Evolutionary conservation across 2,797 vertebrate species (phyloP).

Genomic region (Anguilla obscura): DNA sequence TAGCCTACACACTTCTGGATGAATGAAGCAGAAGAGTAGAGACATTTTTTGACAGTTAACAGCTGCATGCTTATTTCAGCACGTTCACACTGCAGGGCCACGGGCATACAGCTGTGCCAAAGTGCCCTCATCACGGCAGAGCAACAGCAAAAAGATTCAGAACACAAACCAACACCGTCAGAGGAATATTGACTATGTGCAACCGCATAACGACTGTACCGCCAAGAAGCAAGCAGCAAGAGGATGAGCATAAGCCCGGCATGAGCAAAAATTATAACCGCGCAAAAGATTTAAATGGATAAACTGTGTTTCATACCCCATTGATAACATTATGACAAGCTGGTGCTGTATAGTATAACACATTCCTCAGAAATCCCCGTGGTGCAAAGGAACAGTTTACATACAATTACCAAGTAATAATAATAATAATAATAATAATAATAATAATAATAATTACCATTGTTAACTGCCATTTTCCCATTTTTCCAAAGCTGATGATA

Average conservation of each 20-base stretch:
- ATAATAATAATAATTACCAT: conserved; percentile 62
- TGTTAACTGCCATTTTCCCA: conserved; percentile 80
- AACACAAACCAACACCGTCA: background rate
- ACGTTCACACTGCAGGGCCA: background rate
- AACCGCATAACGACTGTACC: background rate
- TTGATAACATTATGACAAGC: conserved; percentile 37
- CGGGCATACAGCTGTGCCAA: background rate
- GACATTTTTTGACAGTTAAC: background rate
- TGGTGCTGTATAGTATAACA: conserved; percentile 33
- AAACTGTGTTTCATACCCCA: background rate
- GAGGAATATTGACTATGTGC: background rate
- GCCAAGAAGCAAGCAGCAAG: background rate
- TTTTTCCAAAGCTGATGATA: conserved; percentile 45
- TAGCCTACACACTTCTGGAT: too few species aligned
- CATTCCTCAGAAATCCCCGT: too few species aligned
- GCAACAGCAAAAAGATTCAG: background rate
- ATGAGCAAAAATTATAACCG: background rate
- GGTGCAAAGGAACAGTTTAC: background rate
- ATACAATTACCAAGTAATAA: conserved; percentile 12
- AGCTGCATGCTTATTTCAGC: too few species aligned
- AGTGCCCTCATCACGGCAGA: background rate
- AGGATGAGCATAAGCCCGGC: background rate
- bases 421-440: conserved; percentile 22
- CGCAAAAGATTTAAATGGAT: background rate
- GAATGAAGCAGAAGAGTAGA: too few species aligned